phyloP scores from a whole-genome alignment of 1,140 invertebrate species.

The Drosophila insularis region DNA sequence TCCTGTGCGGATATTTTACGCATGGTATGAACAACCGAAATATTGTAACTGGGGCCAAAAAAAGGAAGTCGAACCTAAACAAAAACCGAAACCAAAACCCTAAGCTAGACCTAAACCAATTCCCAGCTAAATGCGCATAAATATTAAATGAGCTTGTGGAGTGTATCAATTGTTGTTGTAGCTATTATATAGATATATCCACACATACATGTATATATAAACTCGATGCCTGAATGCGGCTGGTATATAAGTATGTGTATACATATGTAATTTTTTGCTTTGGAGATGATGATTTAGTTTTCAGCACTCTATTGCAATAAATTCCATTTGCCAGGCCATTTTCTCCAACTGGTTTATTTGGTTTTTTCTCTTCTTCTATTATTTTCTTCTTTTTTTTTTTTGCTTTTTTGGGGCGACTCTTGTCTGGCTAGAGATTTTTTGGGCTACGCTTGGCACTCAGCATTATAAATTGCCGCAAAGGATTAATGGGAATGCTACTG shows the following conservation, averaged over 20 bases:
- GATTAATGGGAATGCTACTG: slow-evolving; percentile 9
- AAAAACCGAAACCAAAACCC: too few relatives aligned
- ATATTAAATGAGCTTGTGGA: slow-evolving; percentile 62
- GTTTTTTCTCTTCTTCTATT: background rate
- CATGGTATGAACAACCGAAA: slow-evolving; percentile 57
- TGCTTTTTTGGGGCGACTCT: slow-evolving; percentile 43
- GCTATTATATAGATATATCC: slow-evolving; percentile 11
- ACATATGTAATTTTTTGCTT: slow-evolving; percentile 10
- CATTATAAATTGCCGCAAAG: slow-evolving; percentile 56
- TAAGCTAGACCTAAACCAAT: slow-evolving; percentile 28
- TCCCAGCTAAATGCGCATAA: slow-evolving; percentile 60
- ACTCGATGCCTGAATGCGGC: slow-evolving; percentile 9
- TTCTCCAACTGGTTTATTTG: slow-evolving; percentile 53
- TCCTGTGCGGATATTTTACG: slow-evolving; percentile 55
- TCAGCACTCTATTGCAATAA: slow-evolving; percentile 67
- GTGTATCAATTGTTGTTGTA: slow-evolving; percentile 57
- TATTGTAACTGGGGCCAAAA: slow-evolving; percentile 19
- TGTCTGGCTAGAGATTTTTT: slow-evolving; percentile 33
- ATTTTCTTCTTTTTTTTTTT: background rate
- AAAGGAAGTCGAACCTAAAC: background rate
- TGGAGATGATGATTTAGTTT: slow-evolving; percentile 64
- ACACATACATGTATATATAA: background rate
- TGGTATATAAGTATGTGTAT: slow-evolving; percentile 6
- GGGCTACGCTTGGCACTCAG: slow-evolving; percentile 50
- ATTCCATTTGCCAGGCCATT: slow-evolving; percentile 63